Percentiles rank a stretch among this genome's conserved stretches.
Conservation (phyloP, 2,113 vertebrate genomes). For the Pardalotus punctatus region DNA sequence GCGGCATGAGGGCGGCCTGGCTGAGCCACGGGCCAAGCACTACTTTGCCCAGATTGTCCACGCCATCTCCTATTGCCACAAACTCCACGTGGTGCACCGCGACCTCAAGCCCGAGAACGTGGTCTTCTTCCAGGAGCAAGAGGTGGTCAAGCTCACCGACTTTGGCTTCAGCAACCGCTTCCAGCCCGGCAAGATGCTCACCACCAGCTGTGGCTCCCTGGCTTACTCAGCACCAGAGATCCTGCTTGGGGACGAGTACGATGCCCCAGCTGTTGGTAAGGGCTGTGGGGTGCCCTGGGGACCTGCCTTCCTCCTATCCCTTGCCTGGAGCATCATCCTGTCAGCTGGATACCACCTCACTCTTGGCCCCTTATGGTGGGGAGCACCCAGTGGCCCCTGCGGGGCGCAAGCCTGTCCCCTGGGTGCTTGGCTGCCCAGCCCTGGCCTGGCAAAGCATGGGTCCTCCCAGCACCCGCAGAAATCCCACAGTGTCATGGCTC, state of each 20-base stretch:
- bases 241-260: conserved; percentile 86
- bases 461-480: fast-evolving
- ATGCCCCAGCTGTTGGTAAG: conserved; percentile 88
- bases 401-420: neutral
- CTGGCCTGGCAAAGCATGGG: neutral
- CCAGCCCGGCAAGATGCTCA: conserved; percentile 85
- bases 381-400: neutral
- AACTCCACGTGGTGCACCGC: conserved; percentile 85
- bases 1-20: conserved; percentile 82
- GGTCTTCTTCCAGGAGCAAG: conserved; percentile 87
- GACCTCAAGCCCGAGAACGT: conserved; percentile 92
- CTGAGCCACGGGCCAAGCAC: conserved; percentile 78
- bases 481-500: neutral
- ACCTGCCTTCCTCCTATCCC: neutral
- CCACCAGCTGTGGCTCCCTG: conserved; percentile 87
- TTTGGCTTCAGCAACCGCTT: conserved; percentile 90
- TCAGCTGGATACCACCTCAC: fast-evolving
- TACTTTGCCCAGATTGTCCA: conserved; percentile 87
- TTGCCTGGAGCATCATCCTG: neutral
- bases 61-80: conserved; percentile 87
- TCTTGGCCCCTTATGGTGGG: neutral
- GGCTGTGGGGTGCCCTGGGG: neutral
- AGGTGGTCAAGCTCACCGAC: conserved; percentile 86
- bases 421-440: neutral
- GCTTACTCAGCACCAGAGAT: conserved; percentile 88